Evolutionary conservation across 2,113 vertebrate genomes (phyloP), one percentile per base, ranked within the genome.

Genomic region (Periophthalmus modestus): DNA sequence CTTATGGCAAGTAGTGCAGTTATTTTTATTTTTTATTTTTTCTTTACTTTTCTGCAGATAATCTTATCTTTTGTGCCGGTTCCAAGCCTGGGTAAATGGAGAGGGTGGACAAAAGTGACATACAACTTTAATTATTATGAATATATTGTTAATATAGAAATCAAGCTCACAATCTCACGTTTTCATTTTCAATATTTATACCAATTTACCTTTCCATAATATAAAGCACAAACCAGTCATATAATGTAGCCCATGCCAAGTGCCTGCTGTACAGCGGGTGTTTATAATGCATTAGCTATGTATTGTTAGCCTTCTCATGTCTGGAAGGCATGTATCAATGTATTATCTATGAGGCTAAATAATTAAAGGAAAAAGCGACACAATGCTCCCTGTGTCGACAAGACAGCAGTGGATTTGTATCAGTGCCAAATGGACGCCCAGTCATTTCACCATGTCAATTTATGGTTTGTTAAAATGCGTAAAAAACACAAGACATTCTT

Each of bases 261-360:
- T 65, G 58, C 69, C 55, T 33, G 21, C 48, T 71, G n/a, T 55
- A 54, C 48, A 62, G 34, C 68, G 58, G 73, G 58, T 81, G 78
- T 89, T 81, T 82, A 52, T 85, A 85, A 88, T 88, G 80, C 83
- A 89, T 91, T 86, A 85, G 82, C 79, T 79, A 75, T 90, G 84
- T 85, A 87, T 82, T 55, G 74, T 85, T 84, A 78, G 85, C 81
- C 84, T 88, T 92, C 88, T 91, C 87, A 90, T 93, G 86, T 83
- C 91, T 89, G 82, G 66, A 18, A 71, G 83, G 71, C 82, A 77
- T 92, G 90, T 91, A 82, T 71, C 4, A 39, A 90, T 93, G 72
- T 80, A 92, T 91, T 90, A 92, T 89, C 86, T 75, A 92, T 88
- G 87, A 88, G 84, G 48, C 46, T 93, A 78, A 91, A 92, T 93